Conservation (phyloP, 2,888 invertebrate species). For the Anarsia innoxiella region DNA sequence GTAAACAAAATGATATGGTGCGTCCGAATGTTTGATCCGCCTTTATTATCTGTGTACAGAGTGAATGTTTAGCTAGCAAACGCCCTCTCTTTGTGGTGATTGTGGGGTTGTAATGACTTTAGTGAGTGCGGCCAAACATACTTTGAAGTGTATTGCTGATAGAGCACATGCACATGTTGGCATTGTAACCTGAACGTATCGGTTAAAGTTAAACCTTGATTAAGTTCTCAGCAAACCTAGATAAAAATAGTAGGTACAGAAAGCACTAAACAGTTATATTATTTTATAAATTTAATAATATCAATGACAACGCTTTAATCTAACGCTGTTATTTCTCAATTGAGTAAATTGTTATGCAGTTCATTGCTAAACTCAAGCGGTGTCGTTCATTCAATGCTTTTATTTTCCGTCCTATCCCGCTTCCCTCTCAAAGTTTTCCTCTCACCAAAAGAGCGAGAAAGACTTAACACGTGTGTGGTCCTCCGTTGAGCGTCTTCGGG, state of each 20-base stretch:
- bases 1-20: slow-evolving; percentile 74
- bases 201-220: no score
- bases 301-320: no score
- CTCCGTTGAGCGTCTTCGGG: slow-evolving; percentile 44
- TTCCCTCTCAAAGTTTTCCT: slow-evolving; percentile 37
- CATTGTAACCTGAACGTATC: no score
- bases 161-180: no score
- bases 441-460: slow-evolving; percentile 38
- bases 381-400: slow-evolving; percentile 62
- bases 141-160: slow-evolving; percentile 29
- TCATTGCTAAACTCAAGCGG: no score
- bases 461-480: slow-evolving; percentile 66
- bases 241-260: no score
- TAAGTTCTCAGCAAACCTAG: no score
- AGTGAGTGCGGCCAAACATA: slow-evolving; percentile 33
- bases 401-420: slow-evolving; percentile 48
- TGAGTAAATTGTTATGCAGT: no score
- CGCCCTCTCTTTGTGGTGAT: slow-evolving; percentile 55
- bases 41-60: slow-evolving; percentile 70
- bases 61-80: slow-evolving; percentile 60
- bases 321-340: no score
- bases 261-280: no score
- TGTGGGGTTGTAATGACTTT: slow-evolving; percentile 47
- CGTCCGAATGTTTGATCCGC: slow-evolving; percentile 72
- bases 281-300: no score